Evolutionary conservation across 2,113 vertebrate species (phyloP).

Genomic region (Fregetta grallaria): DNA sequence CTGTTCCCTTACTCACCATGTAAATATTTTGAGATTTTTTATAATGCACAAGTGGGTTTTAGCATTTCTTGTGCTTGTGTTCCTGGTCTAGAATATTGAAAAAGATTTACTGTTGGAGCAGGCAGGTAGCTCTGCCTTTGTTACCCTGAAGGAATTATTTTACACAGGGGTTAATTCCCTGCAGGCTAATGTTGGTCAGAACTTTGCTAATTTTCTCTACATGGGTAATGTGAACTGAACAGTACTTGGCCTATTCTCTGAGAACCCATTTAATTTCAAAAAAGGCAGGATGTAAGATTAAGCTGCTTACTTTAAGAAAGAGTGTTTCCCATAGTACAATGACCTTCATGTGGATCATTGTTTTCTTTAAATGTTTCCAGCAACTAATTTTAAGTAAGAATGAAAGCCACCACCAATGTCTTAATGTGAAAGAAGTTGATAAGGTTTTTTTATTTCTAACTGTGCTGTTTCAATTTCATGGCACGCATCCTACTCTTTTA

Average conservation of each 20-base stretch:
- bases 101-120: background rate
- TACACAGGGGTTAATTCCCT: background rate
- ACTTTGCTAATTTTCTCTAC: background rate
- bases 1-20: rapidly evolving
- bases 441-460: background rate
- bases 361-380: background rate
- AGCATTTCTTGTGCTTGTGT: background rate
- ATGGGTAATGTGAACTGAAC: background rate
- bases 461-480: background rate
- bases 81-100: background rate
- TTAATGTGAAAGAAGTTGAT: background rate
- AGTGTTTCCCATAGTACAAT: background rate
- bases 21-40: background rate
- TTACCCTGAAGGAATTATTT: background rate
- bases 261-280: background rate
- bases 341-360: background rate
- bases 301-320: background rate
- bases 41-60: background rate
- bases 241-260: background rate
- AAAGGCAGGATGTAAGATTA: background rate
- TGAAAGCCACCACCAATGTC: background rate
- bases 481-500: rapidly evolving
- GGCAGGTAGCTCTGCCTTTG: background rate
- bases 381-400: background rate
- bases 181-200: background rate